These are phyloP conservation scores for Myiopsitta monachus DNA, from an alignment of 2,113 vertebrate genomes.

Conservation along the genomic window DNA sequence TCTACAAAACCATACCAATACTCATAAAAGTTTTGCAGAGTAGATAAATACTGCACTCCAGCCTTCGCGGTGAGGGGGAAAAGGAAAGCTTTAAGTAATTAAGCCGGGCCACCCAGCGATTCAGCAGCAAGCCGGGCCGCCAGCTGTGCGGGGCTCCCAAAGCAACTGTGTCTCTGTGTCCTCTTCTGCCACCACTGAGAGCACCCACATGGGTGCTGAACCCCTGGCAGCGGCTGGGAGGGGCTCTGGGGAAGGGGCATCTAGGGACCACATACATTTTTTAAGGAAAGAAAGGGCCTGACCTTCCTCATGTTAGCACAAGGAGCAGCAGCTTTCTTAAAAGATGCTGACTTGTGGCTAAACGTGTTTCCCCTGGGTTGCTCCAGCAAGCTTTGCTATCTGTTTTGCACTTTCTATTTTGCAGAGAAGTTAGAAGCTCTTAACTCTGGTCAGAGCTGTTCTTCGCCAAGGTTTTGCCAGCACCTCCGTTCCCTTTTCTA, in stretches of 20 bases:
- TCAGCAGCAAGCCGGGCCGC: neutral
- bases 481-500: neutral
- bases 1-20: slow-evolving; percentile 22
- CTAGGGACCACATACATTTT: fast-evolving
- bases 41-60: slow-evolving; percentile 18
- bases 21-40: slow-evolving; percentile 50
- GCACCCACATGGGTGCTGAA: fast-evolving
- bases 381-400: neutral
- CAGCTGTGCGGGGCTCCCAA: neutral
- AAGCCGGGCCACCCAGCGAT: slow-evolving; percentile 31
- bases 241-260: neutral
- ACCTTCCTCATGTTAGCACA: neutral
- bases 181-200: neutral
- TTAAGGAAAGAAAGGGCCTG: neutral
- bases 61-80: neutral
- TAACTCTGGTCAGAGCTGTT: neutral
- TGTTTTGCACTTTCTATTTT: neutral
- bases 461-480: neutral
- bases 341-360: neutral
- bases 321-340: neutral
- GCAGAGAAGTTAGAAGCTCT: neutral
- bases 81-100: slow-evolving; percentile 54
- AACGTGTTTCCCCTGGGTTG: neutral
- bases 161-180: neutral
- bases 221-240: fast-evolving